Evolutionary conservation across 2,113 vertebrate genomes (phyloP).

Genomic region (Corythornis madagascariensis): DNA sequence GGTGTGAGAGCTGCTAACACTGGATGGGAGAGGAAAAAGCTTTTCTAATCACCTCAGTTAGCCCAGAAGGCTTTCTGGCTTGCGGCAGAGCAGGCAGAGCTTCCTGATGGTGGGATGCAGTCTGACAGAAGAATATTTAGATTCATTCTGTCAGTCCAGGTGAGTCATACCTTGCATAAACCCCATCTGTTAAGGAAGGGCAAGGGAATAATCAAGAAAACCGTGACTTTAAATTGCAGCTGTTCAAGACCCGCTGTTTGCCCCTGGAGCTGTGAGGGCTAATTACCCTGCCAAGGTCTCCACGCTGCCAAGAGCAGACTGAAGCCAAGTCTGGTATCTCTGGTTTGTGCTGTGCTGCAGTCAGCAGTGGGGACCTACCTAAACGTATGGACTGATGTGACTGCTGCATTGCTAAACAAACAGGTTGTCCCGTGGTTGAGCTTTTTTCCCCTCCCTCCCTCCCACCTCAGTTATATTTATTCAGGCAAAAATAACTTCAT

Average conservation of each 20-base stretch:
- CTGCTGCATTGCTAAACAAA: not conserved
- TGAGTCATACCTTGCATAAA: slow-evolving; percentile 40
- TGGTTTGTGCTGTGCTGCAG: not conserved
- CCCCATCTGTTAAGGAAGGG: slow-evolving; percentile 34
- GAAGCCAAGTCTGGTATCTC: not conserved
- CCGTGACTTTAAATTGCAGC: slow-evolving; percentile 34
- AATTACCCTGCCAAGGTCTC: slow-evolving; percentile 31
- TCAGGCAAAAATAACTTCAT: not conserved
- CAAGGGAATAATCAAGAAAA: slow-evolving; percentile 43
- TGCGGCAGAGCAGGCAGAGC: not conserved
- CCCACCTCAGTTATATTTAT: not conserved
- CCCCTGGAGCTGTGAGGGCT: slow-evolving; percentile 23
- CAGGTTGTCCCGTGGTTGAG: not conserved
- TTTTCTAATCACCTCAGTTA: not conserved
- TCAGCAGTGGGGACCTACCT: not conserved
- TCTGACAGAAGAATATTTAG: slow-evolving; percentile 29
- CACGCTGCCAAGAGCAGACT: not conserved
- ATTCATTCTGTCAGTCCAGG: slow-evolving; percentile 33
- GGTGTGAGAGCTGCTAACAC: not conserved
- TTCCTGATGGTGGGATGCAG: not conserved
- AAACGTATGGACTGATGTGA: not conserved
- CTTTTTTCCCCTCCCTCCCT: not conserved
- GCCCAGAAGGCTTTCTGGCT: not conserved
- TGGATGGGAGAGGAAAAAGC: not conserved
- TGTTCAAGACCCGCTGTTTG: not conserved